Conservation (phyloP, 2,888 invertebrate genomes). For the Cataglyphis rosenhaueri region DNA sequence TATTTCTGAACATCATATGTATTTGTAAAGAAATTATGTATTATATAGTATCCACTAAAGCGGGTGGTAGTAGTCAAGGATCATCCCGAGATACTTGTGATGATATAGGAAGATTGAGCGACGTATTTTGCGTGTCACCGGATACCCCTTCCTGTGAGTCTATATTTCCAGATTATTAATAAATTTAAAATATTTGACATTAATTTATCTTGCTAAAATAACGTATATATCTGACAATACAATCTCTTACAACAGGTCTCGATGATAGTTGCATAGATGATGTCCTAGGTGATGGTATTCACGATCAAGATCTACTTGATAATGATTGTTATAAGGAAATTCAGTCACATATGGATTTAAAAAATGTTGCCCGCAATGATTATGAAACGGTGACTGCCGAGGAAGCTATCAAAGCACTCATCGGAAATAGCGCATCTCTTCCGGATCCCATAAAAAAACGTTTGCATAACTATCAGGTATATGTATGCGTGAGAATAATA, state of each 20-base stretch:
- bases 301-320: conserved; percentile 85
- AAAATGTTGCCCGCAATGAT: conserved; percentile 76
- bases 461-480: conserved; percentile 85
- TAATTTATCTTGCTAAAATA: neutral
- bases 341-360: conserved; percentile 85
- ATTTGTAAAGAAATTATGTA: conserved; percentile 49
- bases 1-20: conserved; percentile 45
- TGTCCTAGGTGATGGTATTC: conserved; percentile 86
- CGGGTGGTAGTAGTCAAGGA: conserved; percentile 69
- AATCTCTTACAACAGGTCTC: conserved; percentile 74
- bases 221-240: neutral
- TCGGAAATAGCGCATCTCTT: conserved; percentile 87
- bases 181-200: neutral
- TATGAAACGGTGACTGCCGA: conserved; percentile 76
- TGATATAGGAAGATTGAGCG: conserved; percentile 78
- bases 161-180: conserved; percentile 76
- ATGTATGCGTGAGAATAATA: no score
- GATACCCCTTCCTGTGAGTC: conserved; percentile 84
- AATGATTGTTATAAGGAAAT: conserved; percentile 87
- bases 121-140: conserved; percentile 82
- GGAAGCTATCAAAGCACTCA: conserved; percentile 87
- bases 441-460: conserved; percentile 87
- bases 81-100: conserved; percentile 77
- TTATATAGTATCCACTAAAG: conserved; percentile 68
- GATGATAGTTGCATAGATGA: conserved; percentile 85